Conservation (phyloP, 92 coral and sea anemone genomes). For the Phenganax stokvisi region DNA sequence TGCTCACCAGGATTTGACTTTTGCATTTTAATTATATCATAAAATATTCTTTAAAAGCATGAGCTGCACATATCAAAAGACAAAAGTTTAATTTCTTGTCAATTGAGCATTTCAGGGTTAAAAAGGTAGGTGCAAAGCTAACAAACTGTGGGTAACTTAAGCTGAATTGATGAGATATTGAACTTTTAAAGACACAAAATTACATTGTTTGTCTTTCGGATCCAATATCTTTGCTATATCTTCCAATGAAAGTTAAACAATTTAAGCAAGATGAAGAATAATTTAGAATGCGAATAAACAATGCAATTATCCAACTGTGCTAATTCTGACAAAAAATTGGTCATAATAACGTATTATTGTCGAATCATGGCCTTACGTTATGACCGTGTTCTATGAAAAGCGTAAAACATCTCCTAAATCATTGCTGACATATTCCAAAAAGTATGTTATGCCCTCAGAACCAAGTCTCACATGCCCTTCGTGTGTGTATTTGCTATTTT, state of each 20-base stretch:
- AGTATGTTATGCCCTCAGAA: neutral
- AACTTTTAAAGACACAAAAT: neutral
- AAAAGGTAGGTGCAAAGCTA: neutral
- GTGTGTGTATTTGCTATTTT: conserved; percentile 41
- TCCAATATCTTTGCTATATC: too few relatives aligned
- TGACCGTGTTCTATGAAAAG: neutral
- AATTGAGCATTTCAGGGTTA: neutral
- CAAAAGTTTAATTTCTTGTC: neutral
- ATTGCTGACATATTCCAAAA: neutral
- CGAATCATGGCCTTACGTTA: neutral
- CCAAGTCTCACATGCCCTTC: conserved; percentile 36
- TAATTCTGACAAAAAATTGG: neutral
- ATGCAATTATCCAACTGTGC: too few relatives aligned
- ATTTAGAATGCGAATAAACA: too few relatives aligned
- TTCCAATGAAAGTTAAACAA: too few relatives aligned
- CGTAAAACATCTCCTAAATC: too few relatives aligned
- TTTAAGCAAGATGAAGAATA: too few relatives aligned
- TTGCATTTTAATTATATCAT: too few relatives aligned
- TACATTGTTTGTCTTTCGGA: too few relatives aligned
- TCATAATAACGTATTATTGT: neutral
- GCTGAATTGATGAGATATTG: neutral
- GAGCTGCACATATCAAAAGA: neutral
- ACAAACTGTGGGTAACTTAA: neutral
- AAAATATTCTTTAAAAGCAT: neutral
- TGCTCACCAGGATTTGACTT: too few relatives aligned